Conservation (phyloP, 2,113 vertebrate species). For the Motacilla tschutschensis region DNA sequence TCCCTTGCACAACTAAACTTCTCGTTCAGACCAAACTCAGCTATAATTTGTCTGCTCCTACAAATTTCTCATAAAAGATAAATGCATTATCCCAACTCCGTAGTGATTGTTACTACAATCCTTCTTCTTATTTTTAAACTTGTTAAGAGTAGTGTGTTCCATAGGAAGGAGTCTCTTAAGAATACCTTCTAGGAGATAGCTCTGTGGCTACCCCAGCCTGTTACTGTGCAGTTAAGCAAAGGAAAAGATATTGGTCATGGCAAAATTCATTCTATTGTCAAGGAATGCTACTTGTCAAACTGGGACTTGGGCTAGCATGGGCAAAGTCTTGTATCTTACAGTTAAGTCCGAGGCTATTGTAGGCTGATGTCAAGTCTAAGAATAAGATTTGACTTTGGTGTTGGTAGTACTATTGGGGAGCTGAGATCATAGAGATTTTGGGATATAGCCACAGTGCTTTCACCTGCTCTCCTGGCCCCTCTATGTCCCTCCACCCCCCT, state of each 20-base stretch:
- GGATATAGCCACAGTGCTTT: neutral
- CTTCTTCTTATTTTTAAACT: neutral
- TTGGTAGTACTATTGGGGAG: neutral
- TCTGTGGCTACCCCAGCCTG: neutral
- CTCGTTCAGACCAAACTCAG: neutral
- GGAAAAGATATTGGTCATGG: neutral
- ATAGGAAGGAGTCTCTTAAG: neutral
- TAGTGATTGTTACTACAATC: neutral
- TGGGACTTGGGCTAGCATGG: neutral
- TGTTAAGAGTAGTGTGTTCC: neutral
- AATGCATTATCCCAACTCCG: neutral
- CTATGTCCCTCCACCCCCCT: accelerated
- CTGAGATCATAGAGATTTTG: neutral
- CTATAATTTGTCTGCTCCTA: neutral
- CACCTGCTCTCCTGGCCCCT: neutral
- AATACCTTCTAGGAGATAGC: neutral
- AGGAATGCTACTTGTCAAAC: neutral
- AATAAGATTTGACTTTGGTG: neutral
- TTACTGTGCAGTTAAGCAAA: neutral
- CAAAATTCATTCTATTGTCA: neutral
- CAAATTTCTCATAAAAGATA: neutral
- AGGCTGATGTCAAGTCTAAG: neutral
- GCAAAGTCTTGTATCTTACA: neutral
- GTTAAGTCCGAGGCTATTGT: neutral
- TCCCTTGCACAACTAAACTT: neutral